A percentile compares a stretch with the other conserved stretches of the same genome.
Conservation (phyloP, 2,888 invertebrate genomes). For the Cylloceria caligata region DNA sequence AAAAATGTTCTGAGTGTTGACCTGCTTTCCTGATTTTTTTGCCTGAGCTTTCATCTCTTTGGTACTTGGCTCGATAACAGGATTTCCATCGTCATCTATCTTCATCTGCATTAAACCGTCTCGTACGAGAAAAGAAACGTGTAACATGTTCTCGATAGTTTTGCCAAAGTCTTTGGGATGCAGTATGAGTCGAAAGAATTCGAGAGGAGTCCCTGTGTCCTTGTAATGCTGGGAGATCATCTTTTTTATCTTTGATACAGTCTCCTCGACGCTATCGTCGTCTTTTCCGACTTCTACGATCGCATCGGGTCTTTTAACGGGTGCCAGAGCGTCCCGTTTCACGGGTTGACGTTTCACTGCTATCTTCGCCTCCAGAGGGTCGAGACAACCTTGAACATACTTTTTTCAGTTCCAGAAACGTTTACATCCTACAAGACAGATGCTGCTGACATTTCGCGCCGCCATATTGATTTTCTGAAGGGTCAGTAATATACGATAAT, state of each 20-base stretch:
- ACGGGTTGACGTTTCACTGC: conserved; percentile 56
- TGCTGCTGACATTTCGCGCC: too few species aligned
- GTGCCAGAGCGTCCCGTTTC: conserved; percentile 78
- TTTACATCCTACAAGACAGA: too few species aligned
- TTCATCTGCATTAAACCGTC: conserved; percentile 86
- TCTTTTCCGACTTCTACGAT: conserved; percentile 85
- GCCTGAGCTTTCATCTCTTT: conserved; percentile 75
- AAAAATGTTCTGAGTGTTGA: conserved; percentile 87
- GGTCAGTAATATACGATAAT: too few species aligned
- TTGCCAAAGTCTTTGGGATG: conserved; percentile 87
- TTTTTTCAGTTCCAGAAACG: conserved; percentile 4
- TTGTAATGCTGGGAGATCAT: conserved; percentile 85
- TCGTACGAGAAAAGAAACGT: conserved; percentile 87
- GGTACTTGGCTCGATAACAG: conserved; percentile 77
- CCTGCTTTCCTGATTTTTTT: conserved; percentile 73
- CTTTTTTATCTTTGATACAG: conserved; percentile 85
- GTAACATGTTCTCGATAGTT: conserved; percentile 88
- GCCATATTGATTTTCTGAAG: too few species aligned
- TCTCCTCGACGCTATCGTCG: conserved; percentile 86
- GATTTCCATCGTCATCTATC: conserved; percentile 72
- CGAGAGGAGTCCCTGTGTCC: conserved; percentile 84
- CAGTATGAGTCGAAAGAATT: conserved; percentile 87
- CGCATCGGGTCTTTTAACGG: conserved; percentile 86
- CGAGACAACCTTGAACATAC: conserved; percentile 69
- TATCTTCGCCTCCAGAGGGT: conserved; percentile 70